Percentiles rank a stretch among this genome's conserved stretches.
phyloP scores from a whole-genome alignment of 2,797 vertebrate species.

The Artibeus lituratus region DNA sequence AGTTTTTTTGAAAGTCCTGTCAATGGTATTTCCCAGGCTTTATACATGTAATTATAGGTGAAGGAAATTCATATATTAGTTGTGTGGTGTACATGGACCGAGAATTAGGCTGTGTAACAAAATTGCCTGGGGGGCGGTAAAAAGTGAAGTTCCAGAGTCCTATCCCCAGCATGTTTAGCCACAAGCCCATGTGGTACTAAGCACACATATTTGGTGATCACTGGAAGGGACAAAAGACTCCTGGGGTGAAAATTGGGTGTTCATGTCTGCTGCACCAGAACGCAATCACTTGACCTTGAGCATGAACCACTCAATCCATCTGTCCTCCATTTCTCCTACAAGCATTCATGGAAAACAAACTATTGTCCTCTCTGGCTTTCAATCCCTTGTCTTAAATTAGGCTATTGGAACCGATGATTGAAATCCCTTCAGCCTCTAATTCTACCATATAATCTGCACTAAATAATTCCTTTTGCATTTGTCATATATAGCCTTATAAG shows the following conservation, averaged over 20 bases:
- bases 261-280: neutral
- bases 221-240: neutral
- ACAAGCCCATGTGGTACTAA: neutral
- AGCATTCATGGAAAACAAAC: neutral
- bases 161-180: neutral
- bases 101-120: neutral
- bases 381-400: constrained; percentile 13
- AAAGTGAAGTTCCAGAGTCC: neutral
- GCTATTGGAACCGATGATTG: neutral
- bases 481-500: neutral
- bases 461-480: neutral
- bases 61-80: neutral
- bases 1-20: constrained; percentile 10
- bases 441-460: neutral
- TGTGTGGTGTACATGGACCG: neutral
- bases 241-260: neutral
- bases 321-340: neutral
- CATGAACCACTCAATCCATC: neutral
- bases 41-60: neutral
- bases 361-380: neutral
- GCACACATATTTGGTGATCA: neutral
- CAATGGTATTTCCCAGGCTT: neutral
- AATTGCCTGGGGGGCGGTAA: neutral
- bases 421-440: neutral
- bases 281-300: neutral